phyloP scores from a whole-genome alignment of 2,113 vertebrate genomes.

The Centrocercus urophasianus region DNA sequence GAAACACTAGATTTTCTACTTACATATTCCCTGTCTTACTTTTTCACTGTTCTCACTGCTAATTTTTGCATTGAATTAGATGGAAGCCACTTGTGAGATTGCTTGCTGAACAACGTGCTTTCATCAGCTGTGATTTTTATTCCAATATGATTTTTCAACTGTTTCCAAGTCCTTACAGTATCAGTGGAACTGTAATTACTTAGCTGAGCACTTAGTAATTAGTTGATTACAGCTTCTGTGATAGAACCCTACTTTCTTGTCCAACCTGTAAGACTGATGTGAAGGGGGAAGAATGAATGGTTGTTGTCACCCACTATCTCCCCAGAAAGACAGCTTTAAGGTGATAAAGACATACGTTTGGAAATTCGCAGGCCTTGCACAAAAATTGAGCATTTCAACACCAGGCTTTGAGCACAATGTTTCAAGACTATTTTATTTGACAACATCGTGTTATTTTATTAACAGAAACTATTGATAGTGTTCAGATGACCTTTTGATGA shows the following conservation, averaged over 20 bases:
- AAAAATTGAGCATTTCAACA: background rate
- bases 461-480: background rate
- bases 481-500: background rate
- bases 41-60: background rate
- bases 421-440: background rate
- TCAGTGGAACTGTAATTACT: background rate
- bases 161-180: background rate
- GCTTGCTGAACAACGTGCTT: background rate
- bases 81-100: background rate
- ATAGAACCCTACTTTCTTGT: background rate
- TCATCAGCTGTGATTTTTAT: background rate
- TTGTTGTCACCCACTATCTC: background rate
- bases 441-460: background rate
- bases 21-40: background rate
- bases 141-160: background rate
- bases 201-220: background rate
- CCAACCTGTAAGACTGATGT: background rate
- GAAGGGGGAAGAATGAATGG: background rate
- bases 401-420: background rate
- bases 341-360: background rate
- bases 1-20: background rate
- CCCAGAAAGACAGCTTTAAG: background rate
- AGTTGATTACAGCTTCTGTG: background rate
- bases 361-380: background rate
- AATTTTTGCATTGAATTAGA: conserved; percentile 8